These are phyloP conservation scores for Rallus limicola DNA, from an alignment of 2,113 vertebrate genomes.

Conservation along the genomic window DNA sequence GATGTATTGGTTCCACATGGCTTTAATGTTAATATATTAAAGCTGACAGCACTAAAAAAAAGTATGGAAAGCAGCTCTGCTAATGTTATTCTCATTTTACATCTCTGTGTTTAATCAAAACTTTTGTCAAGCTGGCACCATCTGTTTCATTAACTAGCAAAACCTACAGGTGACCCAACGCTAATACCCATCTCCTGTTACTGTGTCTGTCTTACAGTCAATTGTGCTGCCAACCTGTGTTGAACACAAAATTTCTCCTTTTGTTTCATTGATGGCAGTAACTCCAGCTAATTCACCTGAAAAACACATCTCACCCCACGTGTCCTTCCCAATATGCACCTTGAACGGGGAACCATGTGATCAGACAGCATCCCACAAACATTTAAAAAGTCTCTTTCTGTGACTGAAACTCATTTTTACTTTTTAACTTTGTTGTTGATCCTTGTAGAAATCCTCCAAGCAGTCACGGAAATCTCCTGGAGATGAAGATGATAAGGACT, in stretches of 20 bases:
- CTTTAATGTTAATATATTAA: conserved; percentile 62
- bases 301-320: not conserved
- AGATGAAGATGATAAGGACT: conserved; percentile 91
- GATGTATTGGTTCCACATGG: conserved; percentile 67
- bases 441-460: conserved; percentile 89
- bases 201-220: conserved; percentile 12
- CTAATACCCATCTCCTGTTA: conserved; percentile 23
- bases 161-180: conserved; percentile 32
- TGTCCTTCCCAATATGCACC: not conserved
- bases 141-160: conserved; percentile 51
- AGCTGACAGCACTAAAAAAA: conserved; percentile 63
- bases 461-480: conserved; percentile 91
- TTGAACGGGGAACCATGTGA: not conserved
- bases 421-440: conserved; percentile 38
- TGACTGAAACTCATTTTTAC: not conserved
- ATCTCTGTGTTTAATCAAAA: conserved; percentile 67
- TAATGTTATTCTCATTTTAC: conserved; percentile 62
- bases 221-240: not conserved
- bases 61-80: conserved; percentile 57
- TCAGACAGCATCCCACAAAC: not conserved
- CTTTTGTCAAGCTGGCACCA: conserved; percentile 58
- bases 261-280: not conserved
- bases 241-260: not conserved
- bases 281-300: not conserved
- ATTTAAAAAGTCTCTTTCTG: not conserved